A percentile compares a stretch with the other conserved stretches of the same genome.
Conservation (phyloP, 2,888 invertebrate species). For the Druceiella hillmani region DNA sequence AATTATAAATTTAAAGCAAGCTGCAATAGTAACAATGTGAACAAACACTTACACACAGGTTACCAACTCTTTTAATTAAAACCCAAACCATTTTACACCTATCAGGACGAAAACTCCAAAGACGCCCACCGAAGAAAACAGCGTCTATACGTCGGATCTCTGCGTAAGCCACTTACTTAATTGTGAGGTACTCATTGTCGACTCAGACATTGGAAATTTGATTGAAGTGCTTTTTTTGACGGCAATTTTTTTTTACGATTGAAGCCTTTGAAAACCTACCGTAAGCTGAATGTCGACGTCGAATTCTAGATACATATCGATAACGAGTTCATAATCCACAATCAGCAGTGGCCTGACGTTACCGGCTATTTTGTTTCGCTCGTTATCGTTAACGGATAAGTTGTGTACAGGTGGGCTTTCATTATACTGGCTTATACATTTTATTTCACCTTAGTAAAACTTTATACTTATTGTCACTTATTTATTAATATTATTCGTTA, state of each 20-base stretch:
- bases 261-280: slow-evolving; percentile 74
- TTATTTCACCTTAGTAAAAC: no score
- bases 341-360: slow-evolving; percentile 78
- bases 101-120: no score
- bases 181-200: slow-evolving; percentile 63
- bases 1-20: no score
- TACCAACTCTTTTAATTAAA: no score
- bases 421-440: no score
- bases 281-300: slow-evolving; percentile 79
- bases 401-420: slow-evolving; percentile 76
- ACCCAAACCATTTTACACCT: no score
- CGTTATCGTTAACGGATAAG: slow-evolving; percentile 74
- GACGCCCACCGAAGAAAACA: slow-evolving; percentile 60
- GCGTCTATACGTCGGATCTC: slow-evolving; percentile 68
- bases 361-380: slow-evolving; percentile 83
- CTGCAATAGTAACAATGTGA: no score
- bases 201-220: slow-evolving; percentile 49
- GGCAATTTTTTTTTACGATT: slow-evolving; percentile 75
- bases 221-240: slow-evolving; percentile 71
- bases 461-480: no score
- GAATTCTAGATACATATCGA: slow-evolving; percentile 79
- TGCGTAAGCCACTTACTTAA: slow-evolving; percentile 70
- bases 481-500: no score
- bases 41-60: no score
- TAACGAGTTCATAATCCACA: slow-evolving; percentile 80